Base-by-base conservation (phyloP, 2,888 invertebrate genomes). In the Odontothrips loti region DNA sequence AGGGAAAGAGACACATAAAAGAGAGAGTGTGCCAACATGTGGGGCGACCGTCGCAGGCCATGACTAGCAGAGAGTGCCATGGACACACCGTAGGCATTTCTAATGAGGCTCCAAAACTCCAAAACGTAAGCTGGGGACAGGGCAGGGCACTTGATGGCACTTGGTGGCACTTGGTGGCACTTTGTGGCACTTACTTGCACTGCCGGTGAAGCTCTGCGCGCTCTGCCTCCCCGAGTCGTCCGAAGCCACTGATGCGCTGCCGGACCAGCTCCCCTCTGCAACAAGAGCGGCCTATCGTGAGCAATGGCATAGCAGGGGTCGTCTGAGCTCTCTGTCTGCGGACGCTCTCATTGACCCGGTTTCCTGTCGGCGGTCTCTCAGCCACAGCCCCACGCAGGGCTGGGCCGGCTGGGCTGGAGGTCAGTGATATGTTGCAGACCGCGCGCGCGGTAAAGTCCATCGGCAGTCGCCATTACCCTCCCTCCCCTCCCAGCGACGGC, bases 191-290 rank as follows among this genome's bases (percentile, higher is more conserved):
- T 75, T 27, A 75, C 68, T 23, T 9, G 10, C 12, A 27, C 68
- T 75, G 23, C 68, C 68, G 68, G 27, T 23, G 23, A 27, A 27
- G 68, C 68, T 75, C 27, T 75, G 68, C 27, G 12, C 12, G 68
- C 68, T 75, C 27, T 75, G 68, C 27, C 68, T n/a, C 0, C 68
- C 68, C 68, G 68, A 75, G 68, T 75, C 68, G 27, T 75, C 68
- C 23, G 68, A 75, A 23, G 68, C 68, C 68, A 27, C 68, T 23
- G 68, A 75, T 27, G 27, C 68, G 27, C 68, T 75, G 23, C 68
- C 68, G 11, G 68, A 75, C 68, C 68, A 75, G 12, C 68, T 75
- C 27, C 23, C 68, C 8, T 75, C 68, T 75, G 68, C 12, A 75
- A 75, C 23, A 75, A 58, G 15, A 58, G n/a, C 34, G 34, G 34